Percentiles rank a stretch among this genome's conserved stretches.
These are phyloP conservation scores for Belonocnema kinseyi DNA, from an alignment of 1,140 invertebrate genomes.

Conservation along the genomic window DNA sequence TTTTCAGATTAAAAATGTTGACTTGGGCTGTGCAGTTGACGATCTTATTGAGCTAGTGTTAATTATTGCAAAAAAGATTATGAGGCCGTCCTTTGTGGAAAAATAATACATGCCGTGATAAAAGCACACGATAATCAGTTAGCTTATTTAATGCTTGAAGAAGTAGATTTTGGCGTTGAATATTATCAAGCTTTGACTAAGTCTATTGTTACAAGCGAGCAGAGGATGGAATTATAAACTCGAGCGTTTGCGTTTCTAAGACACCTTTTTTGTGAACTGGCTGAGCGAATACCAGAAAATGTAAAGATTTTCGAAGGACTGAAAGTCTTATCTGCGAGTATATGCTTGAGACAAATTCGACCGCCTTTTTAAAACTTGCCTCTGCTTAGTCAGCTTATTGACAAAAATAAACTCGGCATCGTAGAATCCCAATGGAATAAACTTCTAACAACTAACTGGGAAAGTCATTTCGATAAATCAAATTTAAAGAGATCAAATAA, in stretches of 20 bases:
- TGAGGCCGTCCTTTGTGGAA: constrained; percentile 26
- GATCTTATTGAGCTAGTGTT: constrained; percentile 13
- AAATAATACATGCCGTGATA: neutral
- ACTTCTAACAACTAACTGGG: constrained; percentile 14
- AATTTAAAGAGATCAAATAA: constrained; percentile 26
- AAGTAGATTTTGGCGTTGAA: constrained; percentile 36
- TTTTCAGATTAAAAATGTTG: constrained; percentile 35
- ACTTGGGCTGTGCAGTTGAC: constrained; percentile 31
- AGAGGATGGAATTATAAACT: neutral
- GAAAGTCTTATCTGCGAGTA: no score
- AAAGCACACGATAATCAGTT: constrained; percentile 29
- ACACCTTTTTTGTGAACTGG: constrained; percentile 5
- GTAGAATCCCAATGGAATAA: constrained; percentile 26
- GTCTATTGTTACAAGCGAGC: neutral
- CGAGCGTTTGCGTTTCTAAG: neutral
- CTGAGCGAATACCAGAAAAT: no score
- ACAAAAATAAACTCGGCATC: constrained; percentile 15
- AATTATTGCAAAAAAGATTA: constrained; percentile 28
- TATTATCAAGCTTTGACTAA: neutral
- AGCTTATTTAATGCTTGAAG: constrained; percentile 3
- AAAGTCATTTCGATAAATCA: neutral
- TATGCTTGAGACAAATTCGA: constrained; percentile 29
- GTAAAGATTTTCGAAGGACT: no score
- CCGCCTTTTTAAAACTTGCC: constrained; percentile 6
- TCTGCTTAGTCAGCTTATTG: constrained; percentile 4